Evolutionary conservation across 30 jellyfish, hydroid and myxozoan genomes (phyloP).

Genomic region (Kudoa iwatai): DNA sequence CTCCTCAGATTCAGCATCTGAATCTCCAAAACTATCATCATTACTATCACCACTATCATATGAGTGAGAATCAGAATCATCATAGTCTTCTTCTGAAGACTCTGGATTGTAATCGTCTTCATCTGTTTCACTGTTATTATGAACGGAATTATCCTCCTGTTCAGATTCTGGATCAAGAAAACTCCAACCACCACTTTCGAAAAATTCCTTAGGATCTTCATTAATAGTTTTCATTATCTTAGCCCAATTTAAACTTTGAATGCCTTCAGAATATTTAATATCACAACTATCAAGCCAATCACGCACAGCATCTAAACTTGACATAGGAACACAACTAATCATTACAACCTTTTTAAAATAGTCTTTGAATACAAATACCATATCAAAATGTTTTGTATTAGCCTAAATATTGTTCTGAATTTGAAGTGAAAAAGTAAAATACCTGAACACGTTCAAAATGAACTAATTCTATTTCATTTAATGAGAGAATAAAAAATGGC

Average conservation of each 20-base stretch:
- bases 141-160: constrained; percentile 11
- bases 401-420: too few species aligned
- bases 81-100: constrained; percentile 13
- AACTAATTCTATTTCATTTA: constrained; percentile 58
- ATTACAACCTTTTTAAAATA: constrained; percentile 41
- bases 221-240: constrained; percentile 86
- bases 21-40: constrained; percentile 29
- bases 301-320: constrained; percentile 47
- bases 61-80: constrained; percentile 13
- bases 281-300: constrained; percentile 93
- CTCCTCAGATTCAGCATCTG: constrained; percentile 19
- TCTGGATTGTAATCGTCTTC: constrained; percentile 59
- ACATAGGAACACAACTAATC: constrained; percentile 70
- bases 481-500: constrained; percentile 48
- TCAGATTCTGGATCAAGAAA: constrained; percentile 80
- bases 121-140: constrained; percentile 26
- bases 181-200: constrained; percentile 98
- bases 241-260: constrained; percentile 83
- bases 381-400: constrained; percentile 69
- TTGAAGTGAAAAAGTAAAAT: too few species aligned
- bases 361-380: constrained; percentile 54
- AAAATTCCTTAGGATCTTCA: constrained; percentile 84
- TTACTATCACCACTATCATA: too few species aligned
- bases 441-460: constrained; percentile 97
- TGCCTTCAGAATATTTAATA: constrained; percentile 86